phyloP scores from a whole-genome alignment of 2,888 invertebrate genomes.

The Heliconius charithonia region DNA sequence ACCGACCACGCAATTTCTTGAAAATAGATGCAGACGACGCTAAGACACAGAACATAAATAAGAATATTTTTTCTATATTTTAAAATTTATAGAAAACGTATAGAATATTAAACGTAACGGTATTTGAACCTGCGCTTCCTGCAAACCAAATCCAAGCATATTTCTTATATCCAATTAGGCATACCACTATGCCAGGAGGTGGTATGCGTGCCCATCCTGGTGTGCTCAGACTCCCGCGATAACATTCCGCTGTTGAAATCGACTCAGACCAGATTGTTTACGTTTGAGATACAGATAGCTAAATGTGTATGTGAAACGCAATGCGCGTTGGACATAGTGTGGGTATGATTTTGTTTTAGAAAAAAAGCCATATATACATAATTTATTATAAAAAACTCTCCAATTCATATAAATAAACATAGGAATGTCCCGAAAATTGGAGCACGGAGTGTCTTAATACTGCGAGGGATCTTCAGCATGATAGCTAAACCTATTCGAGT shows the following conservation, averaged over 20 bases:
- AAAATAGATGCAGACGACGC: too few relatives aligned
- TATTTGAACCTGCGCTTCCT: neutral
- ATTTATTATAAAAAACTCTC: neutral
- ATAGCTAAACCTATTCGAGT: too few relatives aligned
- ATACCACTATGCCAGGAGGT: neutral
- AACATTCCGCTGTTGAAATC: constrained; percentile 65
- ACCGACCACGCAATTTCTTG: too few relatives aligned
- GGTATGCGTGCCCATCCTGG: constrained; percentile 29
- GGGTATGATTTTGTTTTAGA: constrained; percentile 50
- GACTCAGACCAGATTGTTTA: constrained; percentile 78
- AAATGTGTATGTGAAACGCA: constrained; percentile 66
- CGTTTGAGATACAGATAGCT: constrained; percentile 79
- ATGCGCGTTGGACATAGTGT: constrained; percentile 50
- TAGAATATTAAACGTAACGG: neutral
- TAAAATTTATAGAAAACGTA: neutral
- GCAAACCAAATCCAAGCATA: neutral
- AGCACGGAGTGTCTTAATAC: too few relatives aligned
- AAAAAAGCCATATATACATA: neutral
- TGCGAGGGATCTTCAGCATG: too few relatives aligned
- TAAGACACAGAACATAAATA: neutral
- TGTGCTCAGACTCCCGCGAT: constrained; percentile 22
- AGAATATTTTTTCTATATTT: neutral
- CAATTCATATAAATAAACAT: too few relatives aligned
- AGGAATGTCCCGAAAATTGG: too few relatives aligned
- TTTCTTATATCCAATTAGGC: constrained; percentile 5